Evolutionary conservation across 35 echinoderm and acorn worm species (phyloP).

Genomic region (Diadema setosum): DNA sequence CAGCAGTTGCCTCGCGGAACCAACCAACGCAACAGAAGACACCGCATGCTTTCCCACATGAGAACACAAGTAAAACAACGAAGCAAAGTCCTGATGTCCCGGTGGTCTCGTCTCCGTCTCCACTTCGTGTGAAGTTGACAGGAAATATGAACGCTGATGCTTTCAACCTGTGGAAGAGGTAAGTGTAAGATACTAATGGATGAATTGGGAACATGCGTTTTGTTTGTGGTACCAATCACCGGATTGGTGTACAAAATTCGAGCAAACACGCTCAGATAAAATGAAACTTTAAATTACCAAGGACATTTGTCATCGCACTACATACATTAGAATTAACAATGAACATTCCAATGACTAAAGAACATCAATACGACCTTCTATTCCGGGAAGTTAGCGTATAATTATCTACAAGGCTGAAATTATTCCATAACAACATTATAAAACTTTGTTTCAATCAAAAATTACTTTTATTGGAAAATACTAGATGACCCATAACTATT

Average conservation of each 20-base stretch:
- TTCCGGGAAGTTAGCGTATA: background rate
- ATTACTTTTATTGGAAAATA: background rate
- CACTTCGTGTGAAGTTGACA: background rate
- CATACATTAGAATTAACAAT: background rate
- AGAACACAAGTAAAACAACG: too few species aligned
- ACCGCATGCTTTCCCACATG: too few species aligned
- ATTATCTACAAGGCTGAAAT: background rate
- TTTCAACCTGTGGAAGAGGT: slow-evolving; percentile 8
- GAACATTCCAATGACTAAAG: background rate
- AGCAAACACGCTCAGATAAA: background rate
- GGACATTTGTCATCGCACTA: background rate
- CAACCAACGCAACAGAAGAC: too few species aligned
- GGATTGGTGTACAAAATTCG: background rate
- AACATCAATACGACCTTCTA: background rate
- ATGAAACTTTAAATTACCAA: background rate
- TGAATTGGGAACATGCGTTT: background rate
- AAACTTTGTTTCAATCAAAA: background rate
- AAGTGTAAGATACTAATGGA: background rate
- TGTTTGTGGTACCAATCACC: background rate
- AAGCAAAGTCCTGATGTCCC: too few species aligned
- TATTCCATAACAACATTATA: background rate
- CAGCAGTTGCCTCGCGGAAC: background rate
- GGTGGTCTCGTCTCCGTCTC: too few species aligned
- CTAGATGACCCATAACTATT: background rate
- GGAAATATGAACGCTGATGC: background rate